These are phyloP conservation scores for Dastarcus helophoroides DNA, from an alignment of 2,888 invertebrate species.

Conservation along the genomic window DNA sequence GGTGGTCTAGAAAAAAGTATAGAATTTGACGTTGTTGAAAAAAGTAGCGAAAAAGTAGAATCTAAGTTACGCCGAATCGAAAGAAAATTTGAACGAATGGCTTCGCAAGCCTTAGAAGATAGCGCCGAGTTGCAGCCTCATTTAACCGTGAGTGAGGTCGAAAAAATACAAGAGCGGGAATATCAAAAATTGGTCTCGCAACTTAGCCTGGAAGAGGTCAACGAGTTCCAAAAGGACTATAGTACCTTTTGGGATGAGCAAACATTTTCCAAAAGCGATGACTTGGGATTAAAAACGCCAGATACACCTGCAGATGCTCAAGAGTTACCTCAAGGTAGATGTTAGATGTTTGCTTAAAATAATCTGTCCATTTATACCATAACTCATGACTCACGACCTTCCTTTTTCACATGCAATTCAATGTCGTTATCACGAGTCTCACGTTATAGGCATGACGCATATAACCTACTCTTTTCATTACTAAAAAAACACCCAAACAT, in stretches of 20 bases:
- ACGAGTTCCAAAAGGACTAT: slow-evolving; percentile 39
- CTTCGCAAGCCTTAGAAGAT: slow-evolving; percentile 37
- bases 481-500: too few species aligned
- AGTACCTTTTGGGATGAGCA: slow-evolving; percentile 39
- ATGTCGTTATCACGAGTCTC: too few species aligned
- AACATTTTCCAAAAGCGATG: slow-evolving; percentile 35
- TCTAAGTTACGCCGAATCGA: slow-evolving; percentile 38
- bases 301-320: slow-evolving; percentile 36
- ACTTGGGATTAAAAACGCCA: slow-evolving; percentile 37
- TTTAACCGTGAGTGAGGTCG: slow-evolving; percentile 30
- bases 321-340: slow-evolving; percentile 39
- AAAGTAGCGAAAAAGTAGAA: slow-evolving; percentile 21
- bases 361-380: slow-evolving; percentile 14
- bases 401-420: too few species aligned
- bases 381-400: slow-evolving; percentile 21
- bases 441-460: too few species aligned
- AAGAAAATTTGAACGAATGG: slow-evolving; percentile 41
- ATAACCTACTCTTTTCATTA: too few species aligned
- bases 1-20: slow-evolving; percentile 29
- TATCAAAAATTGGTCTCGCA: slow-evolving; percentile 41
- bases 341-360: slow-evolving; percentile 26
- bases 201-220: slow-evolving; percentile 40
- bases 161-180: slow-evolving; percentile 33
- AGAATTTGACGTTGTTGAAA: slow-evolving; percentile 15
- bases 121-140: slow-evolving; percentile 24